Evolutionary conservation across 2,888 invertebrate genomes (phyloP).

Genomic region (Drosophila suboccidentalis): DNA sequence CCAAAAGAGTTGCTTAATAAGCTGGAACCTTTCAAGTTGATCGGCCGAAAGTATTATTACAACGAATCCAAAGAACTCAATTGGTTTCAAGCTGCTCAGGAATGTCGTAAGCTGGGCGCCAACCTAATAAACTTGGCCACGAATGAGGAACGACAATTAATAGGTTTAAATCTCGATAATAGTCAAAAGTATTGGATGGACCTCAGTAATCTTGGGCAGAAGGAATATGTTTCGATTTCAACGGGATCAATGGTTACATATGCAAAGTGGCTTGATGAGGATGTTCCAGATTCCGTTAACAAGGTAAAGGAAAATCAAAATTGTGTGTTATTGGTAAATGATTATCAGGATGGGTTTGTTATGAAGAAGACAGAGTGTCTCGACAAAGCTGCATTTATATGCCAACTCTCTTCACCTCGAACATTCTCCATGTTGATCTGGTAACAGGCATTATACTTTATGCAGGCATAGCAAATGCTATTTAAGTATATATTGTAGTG

Average conservation of each 20-base stretch:
- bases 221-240: constrained; percentile 32
- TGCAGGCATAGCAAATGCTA: neutral
- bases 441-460: constrained; percentile 2
- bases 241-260: constrained; percentile 23
- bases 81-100: constrained; percentile 45
- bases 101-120: constrained; percentile 32
- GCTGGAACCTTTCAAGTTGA: constrained; percentile 26
- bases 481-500: neutral
- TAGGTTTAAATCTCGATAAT: constrained; percentile 13
- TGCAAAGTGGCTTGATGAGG: constrained; percentile 11
- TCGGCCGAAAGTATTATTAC: constrained; percentile 35
- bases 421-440: constrained; percentile 44
- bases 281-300: neutral
- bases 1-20: neutral
- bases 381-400: constrained; percentile 25
- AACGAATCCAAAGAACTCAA: constrained; percentile 17
- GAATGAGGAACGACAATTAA: constrained; percentile 6
- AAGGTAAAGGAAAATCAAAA: constrained; percentile 1
- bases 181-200: constrained; percentile 39
- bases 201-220: constrained; percentile 40
- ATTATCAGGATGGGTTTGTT: constrained; percentile 23
- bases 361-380: constrained; percentile 29
- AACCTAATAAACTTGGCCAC: constrained; percentile 29
- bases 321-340: constrained; percentile 28
- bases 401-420: constrained; percentile 28